phyloP scores from a whole-genome alignment of 2,888 invertebrate species.

The Parapristionchus giblindavisi region DNA sequence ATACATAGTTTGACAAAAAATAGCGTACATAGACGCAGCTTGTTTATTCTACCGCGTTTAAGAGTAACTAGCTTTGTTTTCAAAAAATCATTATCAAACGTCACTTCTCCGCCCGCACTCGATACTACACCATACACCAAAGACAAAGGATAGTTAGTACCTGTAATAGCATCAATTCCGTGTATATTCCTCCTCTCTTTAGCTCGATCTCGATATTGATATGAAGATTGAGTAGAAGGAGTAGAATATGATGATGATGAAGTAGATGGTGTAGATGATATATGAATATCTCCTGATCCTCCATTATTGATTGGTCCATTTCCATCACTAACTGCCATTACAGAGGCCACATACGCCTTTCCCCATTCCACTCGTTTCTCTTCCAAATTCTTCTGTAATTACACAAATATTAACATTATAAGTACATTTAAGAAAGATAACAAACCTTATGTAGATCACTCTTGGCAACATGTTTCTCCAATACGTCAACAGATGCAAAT shows the following conservation, averaged over 20 bases:
- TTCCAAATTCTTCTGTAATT: conserved; percentile 55
- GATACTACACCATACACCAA: no score
- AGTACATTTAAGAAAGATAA: background rate
- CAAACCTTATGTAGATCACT: conserved; percentile 88
- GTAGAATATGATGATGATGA: conserved; percentile 3
- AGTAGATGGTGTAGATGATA: background rate
- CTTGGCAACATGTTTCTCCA: conserved; percentile 86
- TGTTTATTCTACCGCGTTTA: no score
- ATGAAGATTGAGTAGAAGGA: conserved; percentile 3
- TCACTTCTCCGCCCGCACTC: no score
- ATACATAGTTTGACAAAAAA: no score
- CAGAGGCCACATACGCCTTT: conserved; percentile 40
- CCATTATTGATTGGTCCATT: no score
- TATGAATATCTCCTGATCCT: background rate
- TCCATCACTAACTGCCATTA: conserved; percentile 34
- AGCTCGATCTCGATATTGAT: conserved; percentile 87
- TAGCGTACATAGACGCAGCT: no score
- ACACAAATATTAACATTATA: background rate
- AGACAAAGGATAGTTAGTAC: no score
- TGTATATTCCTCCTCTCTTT: conserved; percentile 93
- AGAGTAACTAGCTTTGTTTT: no score
- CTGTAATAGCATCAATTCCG: conserved; percentile 73
- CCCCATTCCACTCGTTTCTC: conserved; percentile 53
- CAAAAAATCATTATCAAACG: no score
- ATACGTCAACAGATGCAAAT: conserved; percentile 87